Evolutionary conservation across 2,797 vertebrate genomes (phyloP), one percentile per base, ranked within the genome.

Genomic region (Hyperoplus lanceolatus): DNA sequence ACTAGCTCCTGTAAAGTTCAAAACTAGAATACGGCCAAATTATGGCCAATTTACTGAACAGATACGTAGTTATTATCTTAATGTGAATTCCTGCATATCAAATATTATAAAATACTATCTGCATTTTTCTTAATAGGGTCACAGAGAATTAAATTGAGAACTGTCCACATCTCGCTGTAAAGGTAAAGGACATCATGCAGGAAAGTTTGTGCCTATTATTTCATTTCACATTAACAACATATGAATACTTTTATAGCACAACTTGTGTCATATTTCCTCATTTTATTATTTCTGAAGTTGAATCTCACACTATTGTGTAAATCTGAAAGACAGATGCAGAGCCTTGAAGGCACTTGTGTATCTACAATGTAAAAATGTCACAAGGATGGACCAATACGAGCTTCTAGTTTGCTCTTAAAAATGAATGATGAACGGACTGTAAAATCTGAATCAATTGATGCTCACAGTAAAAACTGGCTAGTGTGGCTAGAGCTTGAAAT

Each of bases 401-500:
- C 16, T 43, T 42, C 15, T 15, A 48, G 14, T 49, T 56, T 8
- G 6, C 10, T 11, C 0, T 54, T 12, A 50, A 38, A 46, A 7
- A 48, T 53, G 14, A 69, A 36, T 0, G 1, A 58, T 67, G 43
- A 38, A 16, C 54, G 43, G 57, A 46, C 54, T 68, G 43, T 53
- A 43, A 70, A 56, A 81, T 70, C 39, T 4, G 3, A 66, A 43
- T 49, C 46, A 55, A 8, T 18, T 4, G 16, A 60, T 13, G 39
- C 63, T 74, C 51, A 59, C 0, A 1, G 51, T 55, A 70, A 74
- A 79, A 29, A 29, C 29, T 29, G 29, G 29, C 29, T 29, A 29
- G 29, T 29, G 36, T 79, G 29, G 49, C 68, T 42, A 13, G 42
- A 68, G 53, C 53, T 71, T 41, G 4, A 6, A 77, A 21, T 29